Conservation (phyloP, 2,888 invertebrate species). For the Chalcis sispes region DNA sequence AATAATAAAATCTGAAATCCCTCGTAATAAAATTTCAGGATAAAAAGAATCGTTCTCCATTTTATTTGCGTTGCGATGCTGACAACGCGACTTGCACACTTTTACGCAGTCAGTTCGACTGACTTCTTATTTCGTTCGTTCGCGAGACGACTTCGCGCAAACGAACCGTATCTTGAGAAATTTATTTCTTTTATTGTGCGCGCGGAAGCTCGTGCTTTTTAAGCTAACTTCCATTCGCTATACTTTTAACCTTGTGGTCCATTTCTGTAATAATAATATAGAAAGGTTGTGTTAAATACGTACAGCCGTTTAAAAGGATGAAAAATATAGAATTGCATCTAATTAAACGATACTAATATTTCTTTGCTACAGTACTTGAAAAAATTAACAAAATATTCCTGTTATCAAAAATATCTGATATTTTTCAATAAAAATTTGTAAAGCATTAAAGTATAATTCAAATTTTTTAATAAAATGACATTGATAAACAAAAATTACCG, state of each 20-base stretch:
- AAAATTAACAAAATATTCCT: no score
- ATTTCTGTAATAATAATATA: slow-evolving; percentile 61
- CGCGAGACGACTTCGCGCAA: slow-evolving; percentile 2
- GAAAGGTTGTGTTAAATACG: no score
- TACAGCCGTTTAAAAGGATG: no score
- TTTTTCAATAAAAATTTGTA: no score
- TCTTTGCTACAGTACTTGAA: no score
- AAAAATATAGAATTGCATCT: no score
- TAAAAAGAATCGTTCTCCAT: slow-evolving; percentile 39
- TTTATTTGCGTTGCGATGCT: background rate
- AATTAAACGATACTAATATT: no score
- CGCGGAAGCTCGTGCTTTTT: slow-evolving; percentile 33
- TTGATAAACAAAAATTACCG: slow-evolving; percentile 48
- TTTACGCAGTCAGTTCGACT: slow-evolving; percentile 34
- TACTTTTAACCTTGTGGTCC: slow-evolving; percentile 59
- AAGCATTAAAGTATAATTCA: background rate
- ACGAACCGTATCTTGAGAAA: no score
- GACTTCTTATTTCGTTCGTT: slow-evolving; percentile 9
- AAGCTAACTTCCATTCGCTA: slow-evolving; percentile 40
- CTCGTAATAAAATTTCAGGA: slow-evolving; percentile 37
- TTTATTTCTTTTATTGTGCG: background rate
- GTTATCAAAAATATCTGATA: no score
- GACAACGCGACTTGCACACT: background rate
- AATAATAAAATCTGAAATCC: slow-evolving; percentile 46
- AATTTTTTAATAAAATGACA: background rate